These are phyloP conservation scores for Bombyx mori DNA, from an alignment of 1,140 invertebrate species.

Conservation along the genomic window ASM3026992v2 NC_085108.1:8051001-8051500, in stretches of 20 bases:
- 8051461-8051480: too few relatives aligned
- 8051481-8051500: too few relatives aligned
- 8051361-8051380: constrained; percentile 89
- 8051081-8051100: constrained; percentile 91
- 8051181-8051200: constrained; percentile 96
- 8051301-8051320: constrained; percentile 95
- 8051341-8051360: constrained; percentile 83
- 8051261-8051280: not conserved
- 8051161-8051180: constrained; percentile 94
- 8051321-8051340: constrained; percentile 85
- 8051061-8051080: constrained; percentile 72
- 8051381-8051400: constrained; percentile 86
- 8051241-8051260: not conserved
- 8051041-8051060: too few relatives aligned
- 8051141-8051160: constrained; percentile 94
- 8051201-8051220: constrained; percentile 82
- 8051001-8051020: too few relatives aligned
- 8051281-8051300: constrained; percentile 86
- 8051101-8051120: constrained; percentile 90
- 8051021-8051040: too few relatives aligned
- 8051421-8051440: constrained; percentile 66
- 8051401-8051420: constrained; percentile 82
- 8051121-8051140: constrained; percentile 92
- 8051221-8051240: too few relatives aligned
- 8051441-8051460: too few relatives aligned